Percentiles rank a stretch among this genome's conserved stretches.
phyloP scores from a whole-genome alignment of 2,113 vertebrate genomes.

The Spea bombifrons region DNA sequence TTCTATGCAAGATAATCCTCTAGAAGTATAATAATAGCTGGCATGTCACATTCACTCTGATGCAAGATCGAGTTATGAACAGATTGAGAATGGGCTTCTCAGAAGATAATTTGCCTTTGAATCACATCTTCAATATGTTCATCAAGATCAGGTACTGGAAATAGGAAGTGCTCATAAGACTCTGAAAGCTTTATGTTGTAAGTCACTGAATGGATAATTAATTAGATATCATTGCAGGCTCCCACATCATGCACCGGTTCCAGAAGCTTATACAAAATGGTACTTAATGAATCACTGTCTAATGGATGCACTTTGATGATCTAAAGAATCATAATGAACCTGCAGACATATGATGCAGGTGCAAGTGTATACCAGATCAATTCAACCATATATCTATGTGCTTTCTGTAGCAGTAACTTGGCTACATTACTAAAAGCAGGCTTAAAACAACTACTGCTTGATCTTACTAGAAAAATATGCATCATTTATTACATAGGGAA shows the following conservation, averaged over 20 bases:
- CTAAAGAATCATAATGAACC: neutral
- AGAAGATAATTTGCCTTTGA: neutral
- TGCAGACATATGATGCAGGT: slow-evolving; percentile 1
- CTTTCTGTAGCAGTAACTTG: neutral
- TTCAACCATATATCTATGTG: neutral
- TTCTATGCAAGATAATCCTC: neutral
- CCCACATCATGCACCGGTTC: neutral
- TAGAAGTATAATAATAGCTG: neutral
- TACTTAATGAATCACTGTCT: neutral
- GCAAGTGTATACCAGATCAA: neutral
- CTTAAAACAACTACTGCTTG: neutral
- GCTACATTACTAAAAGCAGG: neutral
- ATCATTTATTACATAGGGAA: no score
- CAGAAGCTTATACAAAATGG: neutral
- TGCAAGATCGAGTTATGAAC: neutral
- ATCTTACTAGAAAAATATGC: no score
- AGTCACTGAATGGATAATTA: neutral
- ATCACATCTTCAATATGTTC: neutral
- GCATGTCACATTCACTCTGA: neutral
- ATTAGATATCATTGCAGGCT: neutral
- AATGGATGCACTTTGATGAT: slow-evolving; percentile 6
- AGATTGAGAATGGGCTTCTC: neutral
- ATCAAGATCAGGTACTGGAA: neutral
- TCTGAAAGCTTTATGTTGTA: neutral
- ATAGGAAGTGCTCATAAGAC: neutral